phyloP scores from a whole-genome alignment of 2,797 vertebrate genomes.

The Prunella strophiata region DNA sequence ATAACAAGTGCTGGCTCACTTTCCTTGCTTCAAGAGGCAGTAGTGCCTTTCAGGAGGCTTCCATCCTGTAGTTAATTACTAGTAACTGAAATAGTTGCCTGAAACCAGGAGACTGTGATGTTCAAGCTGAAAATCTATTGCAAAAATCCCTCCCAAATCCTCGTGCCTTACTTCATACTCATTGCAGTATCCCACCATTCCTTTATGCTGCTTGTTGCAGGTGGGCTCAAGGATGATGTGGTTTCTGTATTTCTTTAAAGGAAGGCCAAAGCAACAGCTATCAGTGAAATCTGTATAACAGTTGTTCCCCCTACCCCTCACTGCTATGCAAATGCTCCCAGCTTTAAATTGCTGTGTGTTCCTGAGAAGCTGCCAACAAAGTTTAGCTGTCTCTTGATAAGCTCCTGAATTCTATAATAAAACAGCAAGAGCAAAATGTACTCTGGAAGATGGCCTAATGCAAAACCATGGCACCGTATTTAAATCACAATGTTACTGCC shows the following conservation, averaged over 20 bases:
- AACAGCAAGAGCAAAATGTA: constrained; percentile 48
- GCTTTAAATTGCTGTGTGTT: background rate
- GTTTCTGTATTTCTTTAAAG: background rate
- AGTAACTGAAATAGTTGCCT: background rate
- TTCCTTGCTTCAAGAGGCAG: background rate
- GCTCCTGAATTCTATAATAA: constrained; percentile 25
- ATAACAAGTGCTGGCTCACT: background rate
- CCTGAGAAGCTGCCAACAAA: constrained; percentile 8
- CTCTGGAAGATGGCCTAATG: constrained; percentile 42
- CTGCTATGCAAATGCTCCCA: background rate
- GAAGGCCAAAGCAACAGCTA: background rate
- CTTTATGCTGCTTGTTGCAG: background rate
- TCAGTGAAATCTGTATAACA: background rate
- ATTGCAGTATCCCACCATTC: background rate
- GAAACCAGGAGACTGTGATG: background rate
- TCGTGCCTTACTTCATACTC: background rate
- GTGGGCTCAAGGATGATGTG: background rate
- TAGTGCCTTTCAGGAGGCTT: background rate
- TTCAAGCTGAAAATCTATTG: background rate
- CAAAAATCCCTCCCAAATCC: background rate
- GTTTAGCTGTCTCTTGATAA: constrained; percentile 17
- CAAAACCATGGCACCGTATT: background rate
- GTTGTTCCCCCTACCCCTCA: background rate
- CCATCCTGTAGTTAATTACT: background rate
- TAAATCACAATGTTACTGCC: constrained; percentile 13